phyloP scores from a whole-genome alignment of 2,797 vertebrate species.

The Atherinosoma microstoma region DNA sequence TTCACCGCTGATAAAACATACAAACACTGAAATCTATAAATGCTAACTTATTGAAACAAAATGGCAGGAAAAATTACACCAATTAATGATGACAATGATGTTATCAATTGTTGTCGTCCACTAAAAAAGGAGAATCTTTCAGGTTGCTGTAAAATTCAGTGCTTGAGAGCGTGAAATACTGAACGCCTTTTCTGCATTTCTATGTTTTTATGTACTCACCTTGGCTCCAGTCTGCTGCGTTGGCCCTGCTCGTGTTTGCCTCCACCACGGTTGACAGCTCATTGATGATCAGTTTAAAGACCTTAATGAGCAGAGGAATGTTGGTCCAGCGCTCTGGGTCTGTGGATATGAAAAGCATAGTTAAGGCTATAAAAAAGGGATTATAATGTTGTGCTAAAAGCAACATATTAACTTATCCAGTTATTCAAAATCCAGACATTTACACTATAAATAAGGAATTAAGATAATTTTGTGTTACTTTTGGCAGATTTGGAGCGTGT shows the following conservation, averaged over 20 bases:
- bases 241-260: slow-evolving; percentile 89
- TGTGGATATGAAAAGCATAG: slow-evolving; percentile 52
- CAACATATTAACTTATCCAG: too few relatives aligned
- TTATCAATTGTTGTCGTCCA: too few relatives aligned
- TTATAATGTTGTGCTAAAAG: not conserved
- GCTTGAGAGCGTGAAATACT: too few relatives aligned
- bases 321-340: slow-evolving; percentile 98
- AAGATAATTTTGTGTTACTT: slow-evolving; percentile 76
- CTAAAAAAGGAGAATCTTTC: too few relatives aligned
- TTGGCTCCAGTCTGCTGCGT: slow-evolving; percentile 92
- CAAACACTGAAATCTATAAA: too few relatives aligned
- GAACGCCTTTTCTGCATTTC: too few relatives aligned
- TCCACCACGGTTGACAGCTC: slow-evolving; percentile 96
- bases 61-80: too few relatives aligned
- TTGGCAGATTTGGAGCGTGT: slow-evolving; percentile 96
- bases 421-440: not conserved
- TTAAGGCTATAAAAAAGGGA: not conserved
- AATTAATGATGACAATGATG: too few relatives aligned
- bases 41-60: too few relatives aligned
- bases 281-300: slow-evolving; percentile 96
- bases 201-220: slow-evolving; percentile 72
- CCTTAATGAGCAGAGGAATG: slow-evolving; percentile 96
- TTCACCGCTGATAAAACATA: too few relatives aligned
- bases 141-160: too few relatives aligned
- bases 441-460: not conserved